Evolutionary conservation across 2,888 invertebrate genomes (phyloP), one percentile per base, ranked within the genome.

Genomic region (Leptinotarsa juncta): DNA sequence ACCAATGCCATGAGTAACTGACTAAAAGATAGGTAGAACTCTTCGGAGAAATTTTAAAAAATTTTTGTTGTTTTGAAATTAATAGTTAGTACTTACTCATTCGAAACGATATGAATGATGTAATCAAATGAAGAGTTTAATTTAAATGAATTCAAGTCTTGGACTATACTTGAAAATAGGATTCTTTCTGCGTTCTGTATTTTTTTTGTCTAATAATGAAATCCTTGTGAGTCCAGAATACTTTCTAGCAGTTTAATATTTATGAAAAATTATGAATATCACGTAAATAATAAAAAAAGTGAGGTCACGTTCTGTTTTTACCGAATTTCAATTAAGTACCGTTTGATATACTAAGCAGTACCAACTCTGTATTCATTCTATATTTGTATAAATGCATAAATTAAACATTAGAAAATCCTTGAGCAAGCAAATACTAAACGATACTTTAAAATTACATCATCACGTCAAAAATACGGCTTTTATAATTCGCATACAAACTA

Each of bases 401-500:
- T 62, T 62, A 42, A 62, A 62, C 26, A 62, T 62, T n/a, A 42
- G 32, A 62, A 42, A 62, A 62, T 32, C 62, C 62, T 62, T 62
- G 26, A 7, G 42, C 42, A 32, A 42, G 62, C 62, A 15, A 57
- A 57, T 23, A 14, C 14, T 23, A 62, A 69, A 57, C 48, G 32
- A 69, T 26, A 57, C 55, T 10, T n/a, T 69, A 20, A 69, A 69
- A 69, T 69, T 32, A 57, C 69, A 57, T 69, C 69, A 68, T 68
- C 23, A 20, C 32, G 20, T 26, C 48, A 20, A 48, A 51, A 57
- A 69, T 42, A 49, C 20, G 26, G 18, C 62, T 62, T n/a, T 42
- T 42, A 32, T 32, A 32, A 62, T 62, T n/a, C 42, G 42, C 62
- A 62, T 62, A 62, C n/a, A 42, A 62, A 62, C 16, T 62, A 62